Conservation (phyloP, 2,888 invertebrate species). For the Seira musarum region DNA sequence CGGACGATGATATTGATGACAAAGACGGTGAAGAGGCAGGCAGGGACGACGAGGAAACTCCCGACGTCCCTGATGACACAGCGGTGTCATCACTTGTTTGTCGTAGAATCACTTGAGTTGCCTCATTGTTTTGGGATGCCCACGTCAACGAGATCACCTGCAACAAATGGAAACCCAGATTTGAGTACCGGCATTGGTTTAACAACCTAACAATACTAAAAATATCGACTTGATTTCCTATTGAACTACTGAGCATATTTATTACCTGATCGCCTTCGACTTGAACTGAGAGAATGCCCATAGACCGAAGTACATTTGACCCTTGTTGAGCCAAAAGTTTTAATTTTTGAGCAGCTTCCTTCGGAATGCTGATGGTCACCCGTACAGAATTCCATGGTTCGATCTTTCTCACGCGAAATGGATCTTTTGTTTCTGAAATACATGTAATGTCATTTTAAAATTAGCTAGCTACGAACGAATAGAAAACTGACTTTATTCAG, state of each 20-base stretch:
- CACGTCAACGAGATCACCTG: conserved; percentile 78
- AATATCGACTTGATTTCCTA: no score
- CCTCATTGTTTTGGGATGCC: conserved; percentile 78
- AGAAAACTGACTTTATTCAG: no score
- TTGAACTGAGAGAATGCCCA: conserved; percentile 96
- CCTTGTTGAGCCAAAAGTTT: conserved; percentile 94
- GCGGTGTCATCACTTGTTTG: conserved; percentile 69
- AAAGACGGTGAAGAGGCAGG: conserved; percentile 56
- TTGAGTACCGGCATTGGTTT: no score
- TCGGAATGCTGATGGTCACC: conserved; percentile 97
- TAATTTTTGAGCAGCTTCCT: conserved; percentile 93
- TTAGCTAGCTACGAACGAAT: no score
- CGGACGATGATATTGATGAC: conserved; percentile 40
- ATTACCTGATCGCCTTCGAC: conserved; percentile 77
- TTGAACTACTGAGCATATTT: no score
- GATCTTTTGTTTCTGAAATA: conserved; percentile 74
- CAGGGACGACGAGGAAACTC: conserved; percentile 49
- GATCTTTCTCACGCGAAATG: conserved; percentile 82
- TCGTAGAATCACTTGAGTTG: conserved; percentile 80
- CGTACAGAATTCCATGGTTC: conserved; percentile 98
- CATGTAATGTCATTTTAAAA: no score
- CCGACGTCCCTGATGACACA: conserved; percentile 70
- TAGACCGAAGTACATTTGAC: conserved; percentile 88
- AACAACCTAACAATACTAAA: neutral
- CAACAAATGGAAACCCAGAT: conserved; percentile 23